phyloP scores from a whole-genome alignment of 1,140 invertebrate genomes.

The Thaumetopoea pityocampa region DNA sequence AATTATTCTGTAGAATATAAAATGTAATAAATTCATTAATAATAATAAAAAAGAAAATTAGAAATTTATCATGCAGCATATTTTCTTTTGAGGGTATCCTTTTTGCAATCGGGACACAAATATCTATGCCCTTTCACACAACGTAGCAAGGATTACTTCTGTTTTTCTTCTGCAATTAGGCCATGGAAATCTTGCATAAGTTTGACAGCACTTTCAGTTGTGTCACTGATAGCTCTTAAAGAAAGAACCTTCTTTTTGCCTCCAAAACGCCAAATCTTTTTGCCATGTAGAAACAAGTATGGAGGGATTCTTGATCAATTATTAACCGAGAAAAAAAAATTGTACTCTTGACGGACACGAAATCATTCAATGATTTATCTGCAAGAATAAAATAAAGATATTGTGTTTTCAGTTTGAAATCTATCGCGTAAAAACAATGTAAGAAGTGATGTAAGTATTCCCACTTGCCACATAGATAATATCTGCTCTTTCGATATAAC shows the following conservation, averaged over 20 bases:
- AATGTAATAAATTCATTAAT: too few relatives aligned
- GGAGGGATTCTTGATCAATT: neutral
- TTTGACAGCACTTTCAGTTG: too few relatives aligned
- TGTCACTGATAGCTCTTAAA: too few relatives aligned
- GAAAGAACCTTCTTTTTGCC: neutral
- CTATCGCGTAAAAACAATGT: neutral
- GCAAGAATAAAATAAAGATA: neutral
- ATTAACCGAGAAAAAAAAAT: neutral
- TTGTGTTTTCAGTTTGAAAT: neutral
- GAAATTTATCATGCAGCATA: slow-evolving; percentile 1
- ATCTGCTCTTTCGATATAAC: too few relatives aligned
- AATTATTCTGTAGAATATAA: too few relatives aligned
- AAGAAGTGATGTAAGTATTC: neutral
- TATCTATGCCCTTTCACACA: too few relatives aligned
- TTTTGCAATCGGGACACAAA: too few relatives aligned
- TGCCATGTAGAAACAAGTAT: neutral
- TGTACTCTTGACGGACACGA: neutral
- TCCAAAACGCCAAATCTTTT: neutral
- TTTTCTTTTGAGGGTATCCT: slow-evolving; percentile 22
- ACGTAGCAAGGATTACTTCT: too few relatives aligned
- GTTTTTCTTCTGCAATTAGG: too few relatives aligned
- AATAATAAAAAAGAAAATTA: too few relatives aligned
- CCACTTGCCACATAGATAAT: neutral
- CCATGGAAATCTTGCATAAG: too few relatives aligned
- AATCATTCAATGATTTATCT: slow-evolving; percentile 1